Evolutionary conservation across 1,140 invertebrate genomes (phyloP).

Genomic region (Colletes gigas): DNA sequence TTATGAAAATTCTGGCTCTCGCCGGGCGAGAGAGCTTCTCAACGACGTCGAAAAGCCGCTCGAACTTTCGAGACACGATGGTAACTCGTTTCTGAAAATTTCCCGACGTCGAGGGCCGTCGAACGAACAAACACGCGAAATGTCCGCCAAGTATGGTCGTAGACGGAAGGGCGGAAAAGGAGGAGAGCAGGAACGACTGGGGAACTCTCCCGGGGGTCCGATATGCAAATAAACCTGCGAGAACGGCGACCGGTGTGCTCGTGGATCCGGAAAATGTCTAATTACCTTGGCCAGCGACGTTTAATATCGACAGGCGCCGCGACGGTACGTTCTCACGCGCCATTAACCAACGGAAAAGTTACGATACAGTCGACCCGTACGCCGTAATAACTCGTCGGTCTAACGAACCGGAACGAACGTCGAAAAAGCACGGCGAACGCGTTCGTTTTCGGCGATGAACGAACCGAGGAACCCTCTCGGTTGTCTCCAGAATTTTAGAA

Average conservation of each 20-base stretch:
- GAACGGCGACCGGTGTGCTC: not conserved
- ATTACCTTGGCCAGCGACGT: slow-evolving; percentile 30
- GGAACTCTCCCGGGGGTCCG: not conserved
- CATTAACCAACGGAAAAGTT: slow-evolving; percentile 39
- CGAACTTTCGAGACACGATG: not conserved
- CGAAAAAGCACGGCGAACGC: slow-evolving; percentile 48
- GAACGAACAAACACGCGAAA: not conserved
- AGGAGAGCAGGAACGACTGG: not conserved
- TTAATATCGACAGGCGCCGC: slow-evolving; percentile 38
- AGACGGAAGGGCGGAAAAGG: not conserved
- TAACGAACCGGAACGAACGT: slow-evolving; percentile 58
- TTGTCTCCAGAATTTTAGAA: too few species aligned
- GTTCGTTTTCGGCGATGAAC: slow-evolving; percentile 17
- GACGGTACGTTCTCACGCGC: slow-evolving; percentile 33
- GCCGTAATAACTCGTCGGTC: slow-evolving; percentile 50
- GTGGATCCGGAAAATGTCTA: slow-evolving; percentile 16
- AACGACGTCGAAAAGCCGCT: not conserved
- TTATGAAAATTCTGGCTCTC: not conserved
- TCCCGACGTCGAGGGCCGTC: too few species aligned
- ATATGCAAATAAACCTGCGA: not conserved
- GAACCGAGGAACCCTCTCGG: not conserved
- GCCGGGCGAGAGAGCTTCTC: not conserved
- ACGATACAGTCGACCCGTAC: slow-evolving; percentile 15
- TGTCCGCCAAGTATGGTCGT: too few species aligned
- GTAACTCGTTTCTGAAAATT: not conserved